These are phyloP conservation scores for Epinephelus cyanopodus DNA, from an alignment of 2,113 vertebrate species.

Conservation along the genomic window DNA sequence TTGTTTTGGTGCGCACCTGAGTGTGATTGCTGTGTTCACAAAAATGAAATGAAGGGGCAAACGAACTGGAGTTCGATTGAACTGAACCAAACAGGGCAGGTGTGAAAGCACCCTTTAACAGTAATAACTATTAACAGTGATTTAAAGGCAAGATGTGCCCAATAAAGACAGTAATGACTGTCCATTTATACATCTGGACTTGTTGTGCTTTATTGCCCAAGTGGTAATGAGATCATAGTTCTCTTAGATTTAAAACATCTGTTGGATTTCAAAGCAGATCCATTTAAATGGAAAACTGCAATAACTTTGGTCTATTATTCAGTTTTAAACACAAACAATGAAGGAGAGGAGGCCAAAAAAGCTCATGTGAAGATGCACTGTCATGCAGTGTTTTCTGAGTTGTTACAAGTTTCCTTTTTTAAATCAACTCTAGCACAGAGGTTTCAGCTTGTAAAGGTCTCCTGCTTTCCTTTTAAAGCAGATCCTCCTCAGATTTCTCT, in stretches of 20 bases:
- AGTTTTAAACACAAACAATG: neutral
- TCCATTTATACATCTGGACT: neutral
- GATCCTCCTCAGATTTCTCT: slow-evolving; percentile 6
- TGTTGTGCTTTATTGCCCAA: neutral
- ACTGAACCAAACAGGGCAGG: too few species aligned
- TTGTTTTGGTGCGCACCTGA: too few species aligned
- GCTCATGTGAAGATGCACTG: neutral
- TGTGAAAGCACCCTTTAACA: too few species aligned
- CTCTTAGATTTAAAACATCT: neutral
- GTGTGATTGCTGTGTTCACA: too few species aligned
- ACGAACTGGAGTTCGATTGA: too few species aligned
- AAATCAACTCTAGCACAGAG: slow-evolving; percentile 15
- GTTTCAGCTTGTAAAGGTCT: slow-evolving; percentile 9
- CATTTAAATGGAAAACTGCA: neutral
- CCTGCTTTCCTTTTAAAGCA: neutral
- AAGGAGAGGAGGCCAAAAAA: neutral
- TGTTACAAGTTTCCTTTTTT: neutral
- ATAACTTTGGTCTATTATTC: neutral
- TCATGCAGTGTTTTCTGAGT: neutral
- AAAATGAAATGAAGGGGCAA: too few species aligned
- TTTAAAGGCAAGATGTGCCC: too few species aligned
- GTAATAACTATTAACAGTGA: too few species aligned
- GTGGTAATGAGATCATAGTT: neutral
- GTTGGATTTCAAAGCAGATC: neutral
- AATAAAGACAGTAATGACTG: neutral